Base-by-base conservation (phyloP, 2,113 vertebrate species). In the Epinephelus fuscoguttatus region DNA sequence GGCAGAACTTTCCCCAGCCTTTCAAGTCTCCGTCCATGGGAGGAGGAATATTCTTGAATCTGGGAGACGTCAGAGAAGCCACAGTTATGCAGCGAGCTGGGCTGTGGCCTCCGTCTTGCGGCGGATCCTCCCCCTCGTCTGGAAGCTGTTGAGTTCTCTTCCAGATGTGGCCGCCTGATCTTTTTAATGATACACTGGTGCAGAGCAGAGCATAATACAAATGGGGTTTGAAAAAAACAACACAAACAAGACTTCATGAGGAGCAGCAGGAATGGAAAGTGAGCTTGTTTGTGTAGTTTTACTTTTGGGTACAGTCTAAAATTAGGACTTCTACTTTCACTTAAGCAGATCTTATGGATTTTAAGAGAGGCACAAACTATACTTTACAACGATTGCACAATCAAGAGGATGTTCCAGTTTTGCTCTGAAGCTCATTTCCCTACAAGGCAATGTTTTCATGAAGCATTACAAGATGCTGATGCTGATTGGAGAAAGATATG, bases 91-190 rank as follows among this genome's bases (percentile, higher is more conserved):
- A 82, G 86, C 30, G 18, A 85, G 69, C 83, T 61, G 81, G 85
- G 90, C 82, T 83, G 83, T 72, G 89, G 89, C 87, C 84, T 92
- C 74, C 70, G 33, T 81, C 86, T 81, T 40, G 82, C 10, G 11
- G 78, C 56, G 40, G 85, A 81, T 86, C 92, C 90, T 88, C 90
- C 88, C 86, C 88, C 84, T 89, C 67, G 66, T 92, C 91, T 93
- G 90, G 90, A 89, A 93, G 86, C 91, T 81, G 84, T 87, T 90
- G 87, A 91, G 75, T 77, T 90, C 68, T 91, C 84, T 78, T 88
- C 91, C 93, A 95, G 92, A 95, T 94, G 94, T 93, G 88, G 77
- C 60, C 11, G 82, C 62, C 53, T 73, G 45, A 84, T 89, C 70
- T 59, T 75, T 81, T 84, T 84, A 80, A 91, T 85, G 83, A 91